Base-by-base conservation (phyloP, 2,888 invertebrate genomes). In the Campaea margaritaria region DNA sequence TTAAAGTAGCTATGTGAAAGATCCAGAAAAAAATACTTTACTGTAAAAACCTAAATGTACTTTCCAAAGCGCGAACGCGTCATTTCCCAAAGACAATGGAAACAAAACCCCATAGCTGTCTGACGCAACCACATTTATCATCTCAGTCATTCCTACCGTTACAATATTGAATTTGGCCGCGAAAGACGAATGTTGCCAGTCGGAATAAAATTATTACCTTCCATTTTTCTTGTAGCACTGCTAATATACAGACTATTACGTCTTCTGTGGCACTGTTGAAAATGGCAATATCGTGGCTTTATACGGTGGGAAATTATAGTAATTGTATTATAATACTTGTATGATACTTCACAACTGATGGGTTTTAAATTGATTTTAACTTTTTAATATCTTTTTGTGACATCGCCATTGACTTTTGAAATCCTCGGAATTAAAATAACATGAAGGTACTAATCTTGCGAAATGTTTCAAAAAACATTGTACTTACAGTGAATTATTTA, bases 131-230 rank as follows among this genome's bases (percentile, higher is more conserved):
- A 53, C 55, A 81, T 82, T 76, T 71, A 82, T 83, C 81, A 79
- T 65, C 46, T 59, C 50, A 51, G 68, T 62, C 70, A 70, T 76
- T 77, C 73, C 74, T 67, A 69, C 71, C 51, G 65, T 75, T 75
- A 69, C 72, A 72, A 79, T 81, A 87, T 79, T 84, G 75, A 84
- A 83, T 81, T 36, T 66, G 42, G 48, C 65, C 45, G 61, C 58
- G 57, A 60, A 70, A 74, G 79, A 84, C 73, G 73, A 75, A 81
- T 79, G 76, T 42, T 49, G 55, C 59, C 62, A 57, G 63, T 69
- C 62, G 68, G 73, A 76, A 85, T 86, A 80, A 83, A 85, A 84
- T 82, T 85, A 87, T 85, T 80, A 77, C 75, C 67, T 68, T 65
- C 64, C 69, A 80, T 81, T 75, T 77, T 74, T 79, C 79, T 78